Evolutionary conservation across 2,113 vertebrate species (phyloP), one percentile per base, ranked within the genome.

Genomic region (Labeo catla): DNA sequence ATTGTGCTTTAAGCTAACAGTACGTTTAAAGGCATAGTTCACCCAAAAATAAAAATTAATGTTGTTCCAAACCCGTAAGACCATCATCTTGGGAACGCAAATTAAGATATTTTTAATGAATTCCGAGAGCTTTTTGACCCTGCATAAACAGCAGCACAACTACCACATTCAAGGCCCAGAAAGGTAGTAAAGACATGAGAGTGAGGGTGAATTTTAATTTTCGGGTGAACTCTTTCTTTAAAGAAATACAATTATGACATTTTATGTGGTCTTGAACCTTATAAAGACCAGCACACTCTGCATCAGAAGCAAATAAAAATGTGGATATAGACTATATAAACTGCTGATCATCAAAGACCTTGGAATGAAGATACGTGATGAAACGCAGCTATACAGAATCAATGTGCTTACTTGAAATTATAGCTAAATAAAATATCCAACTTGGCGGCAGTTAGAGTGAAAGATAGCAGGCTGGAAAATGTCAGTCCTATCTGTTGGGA

Each of bases 371-470:
- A 61, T 79, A 61, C 13, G 73, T 83, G 85, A 57, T 16, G 13
- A 43, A 85, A 65, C 72, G n/a, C 73, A 50, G 59, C 70, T 89
- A 80, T 76, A 57, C 54, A 65, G 73, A 83, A 87, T 23, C 68
- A 59, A 50, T 76, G 70, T 57, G 76, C 84, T 87, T 86, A 50
- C 77, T 85, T 81, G 76, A 88, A 90, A 80, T 81, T 52, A 88
- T 76, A 87, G 66, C 72, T 59, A 83, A 76, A 87, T 88, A 77
- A 87, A 87, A 79, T 85, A 79, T 84, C 81, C 4, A 19, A 72
- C 73, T 52, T 81, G 73, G 43, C 36, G 8, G 47, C 54, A 52
- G 63, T 45, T 50, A 54, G 86, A 9, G 43, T 86, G 87, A 89
- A 72, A 16, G 80, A 85, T 90, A 73, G 83, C 59, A 23, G 83